These are phyloP conservation scores for Sarcophaga variegata DNA, from an alignment of 2,888 invertebrate genomes.

Conservation along the genomic window DNA sequence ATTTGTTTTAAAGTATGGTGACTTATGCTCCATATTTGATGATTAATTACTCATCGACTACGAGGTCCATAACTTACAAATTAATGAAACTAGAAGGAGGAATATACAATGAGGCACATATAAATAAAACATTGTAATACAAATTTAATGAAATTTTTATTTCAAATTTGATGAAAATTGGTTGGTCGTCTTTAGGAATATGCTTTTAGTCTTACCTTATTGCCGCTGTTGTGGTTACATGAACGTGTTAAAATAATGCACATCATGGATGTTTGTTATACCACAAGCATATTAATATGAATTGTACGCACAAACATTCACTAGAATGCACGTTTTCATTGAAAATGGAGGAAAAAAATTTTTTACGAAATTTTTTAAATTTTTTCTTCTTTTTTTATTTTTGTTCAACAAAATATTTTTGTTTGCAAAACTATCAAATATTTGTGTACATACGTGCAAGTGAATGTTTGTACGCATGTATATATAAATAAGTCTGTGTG, in stretches of 20 bases:
- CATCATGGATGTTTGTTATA: slow-evolving; percentile 23
- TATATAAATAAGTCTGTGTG: neutral
- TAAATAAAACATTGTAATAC: too few relatives aligned
- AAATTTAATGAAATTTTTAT: too few relatives aligned
- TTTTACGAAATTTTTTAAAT: too few relatives aligned
- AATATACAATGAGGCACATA: too few relatives aligned
- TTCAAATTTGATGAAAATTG: neutral
- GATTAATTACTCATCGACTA: too few relatives aligned
- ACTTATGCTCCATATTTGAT: too few relatives aligned
- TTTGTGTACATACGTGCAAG: neutral
- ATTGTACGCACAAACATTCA: slow-evolving; percentile 20
- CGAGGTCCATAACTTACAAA: too few relatives aligned
- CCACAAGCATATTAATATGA: slow-evolving; percentile 36
- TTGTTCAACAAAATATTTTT: neutral
- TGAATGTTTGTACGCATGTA: neutral
- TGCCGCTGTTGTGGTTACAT: slow-evolving; percentile 44
- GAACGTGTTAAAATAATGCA: slow-evolving; percentile 48
- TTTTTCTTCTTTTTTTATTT: too few relatives aligned
- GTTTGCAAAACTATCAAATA: slow-evolving; percentile 1
- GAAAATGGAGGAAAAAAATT: neutral
- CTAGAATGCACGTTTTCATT: neutral
- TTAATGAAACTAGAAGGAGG: too few relatives aligned
- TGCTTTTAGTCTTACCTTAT: slow-evolving; percentile 14
- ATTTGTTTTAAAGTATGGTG: too few relatives aligned
- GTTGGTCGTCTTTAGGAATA: slow-evolving; percentile 7